These are phyloP conservation scores for Rhynchomys soricoides DNA, from an alignment of 2,113 vertebrate genomes.

Conservation along the genomic window DNA sequence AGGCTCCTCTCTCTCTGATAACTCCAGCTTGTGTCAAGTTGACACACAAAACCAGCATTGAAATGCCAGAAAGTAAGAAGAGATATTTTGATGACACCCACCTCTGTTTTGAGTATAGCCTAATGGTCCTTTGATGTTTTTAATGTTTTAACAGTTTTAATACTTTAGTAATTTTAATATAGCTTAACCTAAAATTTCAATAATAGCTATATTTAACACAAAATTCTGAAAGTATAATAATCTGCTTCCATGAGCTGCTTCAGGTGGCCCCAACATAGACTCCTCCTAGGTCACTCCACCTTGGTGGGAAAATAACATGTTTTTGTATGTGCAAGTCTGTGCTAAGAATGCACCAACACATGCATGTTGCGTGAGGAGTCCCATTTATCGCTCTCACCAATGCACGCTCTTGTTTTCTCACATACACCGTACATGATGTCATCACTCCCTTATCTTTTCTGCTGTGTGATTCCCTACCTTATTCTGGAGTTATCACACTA, in stretches of 20 bases:
- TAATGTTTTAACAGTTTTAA: neutral
- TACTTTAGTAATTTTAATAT: neutral
- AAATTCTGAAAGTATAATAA: neutral
- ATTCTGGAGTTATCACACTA: neutral
- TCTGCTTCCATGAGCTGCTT: neutral
- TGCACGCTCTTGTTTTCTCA: neutral
- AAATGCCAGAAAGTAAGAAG: neutral
- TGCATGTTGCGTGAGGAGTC: neutral
- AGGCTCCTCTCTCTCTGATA: too few species aligned
- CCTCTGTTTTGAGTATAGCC: neutral
- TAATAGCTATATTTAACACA: neutral
- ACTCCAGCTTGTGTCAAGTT: too few species aligned
- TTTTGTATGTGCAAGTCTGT: neutral
- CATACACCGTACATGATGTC: fast-evolving
- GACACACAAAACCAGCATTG: neutral
- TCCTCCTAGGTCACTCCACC: fast-evolving
- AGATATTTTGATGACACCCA: neutral
- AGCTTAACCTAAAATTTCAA: neutral
- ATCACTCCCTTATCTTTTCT: neutral
- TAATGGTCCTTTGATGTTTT: neutral
- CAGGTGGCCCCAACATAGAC: neutral
- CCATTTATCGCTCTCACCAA: neutral
- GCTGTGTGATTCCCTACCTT: neutral
- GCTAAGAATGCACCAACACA: neutral
- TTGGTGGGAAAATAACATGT: neutral